Percentiles rank a stretch among this genome's conserved stretches.
Evolutionary conservation across 2,113 vertebrate species (phyloP).

Genomic region (Dicrurus megarhynchus): DNA sequence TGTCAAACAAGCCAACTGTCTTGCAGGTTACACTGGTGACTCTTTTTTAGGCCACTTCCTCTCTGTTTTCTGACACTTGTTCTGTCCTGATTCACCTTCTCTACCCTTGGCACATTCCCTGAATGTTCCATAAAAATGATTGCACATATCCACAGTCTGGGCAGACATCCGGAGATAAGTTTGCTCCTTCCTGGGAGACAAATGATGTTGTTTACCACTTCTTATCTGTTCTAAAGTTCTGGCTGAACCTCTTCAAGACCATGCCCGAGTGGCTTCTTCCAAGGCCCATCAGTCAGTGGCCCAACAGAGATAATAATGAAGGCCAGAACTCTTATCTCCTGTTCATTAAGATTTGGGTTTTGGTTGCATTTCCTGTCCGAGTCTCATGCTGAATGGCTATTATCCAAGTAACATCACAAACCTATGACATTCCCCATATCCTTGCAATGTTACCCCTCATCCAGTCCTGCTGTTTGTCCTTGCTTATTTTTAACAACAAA

Average conservation of each 20-base stretch:
- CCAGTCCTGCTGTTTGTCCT: not conserved
- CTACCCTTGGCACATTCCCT: not conserved
- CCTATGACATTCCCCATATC: not conserved
- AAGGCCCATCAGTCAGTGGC: not conserved
- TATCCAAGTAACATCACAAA: not conserved
- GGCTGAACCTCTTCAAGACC: not conserved
- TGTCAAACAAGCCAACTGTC: not conserved
- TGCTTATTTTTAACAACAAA: not conserved
- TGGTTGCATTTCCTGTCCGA: not conserved
- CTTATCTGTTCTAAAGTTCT: not conserved
- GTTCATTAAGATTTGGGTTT: not conserved
- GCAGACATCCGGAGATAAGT: not conserved
- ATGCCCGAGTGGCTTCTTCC: not conserved
- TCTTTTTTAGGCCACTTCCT: not conserved
- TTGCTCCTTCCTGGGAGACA: not conserved
- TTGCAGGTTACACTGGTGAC: not conserved
- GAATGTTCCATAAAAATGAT: not conserved
- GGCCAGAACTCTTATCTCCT: not conserved
- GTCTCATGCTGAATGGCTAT: not conserved
- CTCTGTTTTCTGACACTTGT: rapidly evolving
- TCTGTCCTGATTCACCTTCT: not conserved
- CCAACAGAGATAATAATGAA: not conserved
- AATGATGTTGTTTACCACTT: not conserved
- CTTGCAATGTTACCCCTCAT: not conserved
- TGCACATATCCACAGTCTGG: not conserved